Conservation (phyloP, 2,113 vertebrate genomes). For the Microtus richardsoni region DNA sequence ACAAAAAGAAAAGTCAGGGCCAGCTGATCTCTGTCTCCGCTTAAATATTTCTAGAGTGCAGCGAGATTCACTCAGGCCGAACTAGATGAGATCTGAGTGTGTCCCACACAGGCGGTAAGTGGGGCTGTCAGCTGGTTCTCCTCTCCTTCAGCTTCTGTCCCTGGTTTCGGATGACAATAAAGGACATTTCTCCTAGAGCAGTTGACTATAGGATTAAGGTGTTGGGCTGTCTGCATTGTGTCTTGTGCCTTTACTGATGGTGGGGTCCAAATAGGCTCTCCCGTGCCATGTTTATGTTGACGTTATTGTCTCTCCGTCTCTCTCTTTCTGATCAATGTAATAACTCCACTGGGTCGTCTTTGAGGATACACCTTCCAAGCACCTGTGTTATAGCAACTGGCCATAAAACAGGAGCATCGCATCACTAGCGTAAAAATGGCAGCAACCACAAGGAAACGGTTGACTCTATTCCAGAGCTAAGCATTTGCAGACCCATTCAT, state of each 20-base stretch:
- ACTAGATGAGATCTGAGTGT: background rate
- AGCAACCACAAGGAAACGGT: background rate
- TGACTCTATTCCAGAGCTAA: background rate
- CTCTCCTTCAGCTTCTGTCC: background rate
- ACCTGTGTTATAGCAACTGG: background rate
- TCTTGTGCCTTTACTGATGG: background rate
- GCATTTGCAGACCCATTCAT: background rate
- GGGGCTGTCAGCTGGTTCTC: too few species aligned
- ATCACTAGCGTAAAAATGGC: background rate
- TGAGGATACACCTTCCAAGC: background rate
- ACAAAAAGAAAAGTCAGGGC: background rate
- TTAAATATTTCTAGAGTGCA: background rate
- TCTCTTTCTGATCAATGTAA: background rate
- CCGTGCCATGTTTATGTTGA: background rate
- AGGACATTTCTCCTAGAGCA: background rate
- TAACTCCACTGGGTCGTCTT: background rate
- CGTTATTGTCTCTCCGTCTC: background rate
- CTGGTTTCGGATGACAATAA: background rate
- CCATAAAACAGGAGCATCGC: background rate
- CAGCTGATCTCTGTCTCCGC: too few species aligned
- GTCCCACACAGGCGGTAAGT: accelerated
- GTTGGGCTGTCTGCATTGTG: background rate
- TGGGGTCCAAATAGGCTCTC: background rate
- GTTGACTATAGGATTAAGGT: background rate
- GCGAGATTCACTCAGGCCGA: background rate